These are phyloP conservation scores for Pseudomyrmex pallidus DNA, from an alignment of 1,140 invertebrate genomes.

Conservation along the genomic window DNA sequence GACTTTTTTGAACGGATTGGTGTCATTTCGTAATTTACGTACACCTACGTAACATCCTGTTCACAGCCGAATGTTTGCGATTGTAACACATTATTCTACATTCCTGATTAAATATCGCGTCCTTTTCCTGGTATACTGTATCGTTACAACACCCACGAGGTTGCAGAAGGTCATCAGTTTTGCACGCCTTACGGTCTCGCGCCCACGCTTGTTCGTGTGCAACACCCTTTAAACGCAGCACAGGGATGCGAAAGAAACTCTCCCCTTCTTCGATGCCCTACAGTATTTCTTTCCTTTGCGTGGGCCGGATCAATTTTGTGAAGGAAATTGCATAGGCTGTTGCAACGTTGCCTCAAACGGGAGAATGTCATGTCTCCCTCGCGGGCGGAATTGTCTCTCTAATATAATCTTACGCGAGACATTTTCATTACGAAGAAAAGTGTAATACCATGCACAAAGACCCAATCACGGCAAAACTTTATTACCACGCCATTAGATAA, in stretches of 20 bases:
- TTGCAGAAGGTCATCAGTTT: slow-evolving; percentile 47
- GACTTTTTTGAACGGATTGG: neutral
- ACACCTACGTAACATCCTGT: neutral
- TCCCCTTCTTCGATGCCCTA: neutral
- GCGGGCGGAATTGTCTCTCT: slow-evolving; percentile 49
- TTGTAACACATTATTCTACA: slow-evolving; percentile 22
- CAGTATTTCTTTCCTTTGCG: slow-evolving; percentile 47
- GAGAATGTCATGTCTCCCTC: slow-evolving; percentile 49
- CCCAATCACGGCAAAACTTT: slow-evolving; percentile 43
- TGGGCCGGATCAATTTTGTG: slow-evolving; percentile 45
- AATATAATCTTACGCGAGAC: slow-evolving; percentile 57
- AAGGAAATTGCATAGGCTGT: slow-evolving; percentile 56
- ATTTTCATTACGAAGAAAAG: slow-evolving; percentile 50
- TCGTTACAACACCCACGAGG: slow-evolving; percentile 57
- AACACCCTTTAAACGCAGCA: slow-evolving; percentile 40
- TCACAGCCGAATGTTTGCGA: neutral
- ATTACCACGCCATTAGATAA: slow-evolving; percentile 11
- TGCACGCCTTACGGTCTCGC: slow-evolving; percentile 2
- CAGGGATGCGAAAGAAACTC: slow-evolving; percentile 29
- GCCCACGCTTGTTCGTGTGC: slow-evolving; percentile 45
- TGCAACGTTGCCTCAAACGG: slow-evolving; percentile 53
- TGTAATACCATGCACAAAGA: slow-evolving; percentile 54
- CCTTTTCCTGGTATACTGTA: slow-evolving; percentile 8
- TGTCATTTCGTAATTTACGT: neutral
- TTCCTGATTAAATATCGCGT: slow-evolving; percentile 45